Percentiles rank a stretch among this genome's conserved stretches.
phyloP scores from a whole-genome alignment of 2,797 vertebrate species.

The Parauchenoglanis punctatus region DNA sequence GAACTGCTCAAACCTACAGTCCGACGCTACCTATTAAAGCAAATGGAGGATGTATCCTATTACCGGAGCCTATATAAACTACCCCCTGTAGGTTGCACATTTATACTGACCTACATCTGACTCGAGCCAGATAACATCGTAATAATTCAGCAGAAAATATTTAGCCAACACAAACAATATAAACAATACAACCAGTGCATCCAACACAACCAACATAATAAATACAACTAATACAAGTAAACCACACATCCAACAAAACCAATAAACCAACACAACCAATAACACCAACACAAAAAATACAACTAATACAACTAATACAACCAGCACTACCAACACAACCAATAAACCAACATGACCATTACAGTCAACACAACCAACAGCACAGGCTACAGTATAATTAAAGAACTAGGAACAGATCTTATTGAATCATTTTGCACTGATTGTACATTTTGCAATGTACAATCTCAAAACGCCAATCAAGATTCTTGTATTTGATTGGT shows the following conservation, averaged over 20 bases:
- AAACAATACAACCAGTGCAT: too few species aligned
- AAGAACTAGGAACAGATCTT: neutral
- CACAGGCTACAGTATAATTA: neutral
- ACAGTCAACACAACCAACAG: too few species aligned
- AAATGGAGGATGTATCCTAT: neutral
- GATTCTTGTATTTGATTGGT: neutral
- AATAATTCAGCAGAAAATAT: neutral
- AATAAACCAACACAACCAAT: too few species aligned
- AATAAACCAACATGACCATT: too few species aligned
- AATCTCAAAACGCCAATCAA: neutral
- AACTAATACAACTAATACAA: too few species aligned
- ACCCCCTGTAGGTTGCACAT: neutral
- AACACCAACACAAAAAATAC: too few species aligned
- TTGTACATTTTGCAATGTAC: too few species aligned
- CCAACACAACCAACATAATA: too few species aligned
- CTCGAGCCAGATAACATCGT: neutral
- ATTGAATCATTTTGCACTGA: neutral
- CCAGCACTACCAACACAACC: too few species aligned
- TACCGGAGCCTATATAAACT: neutral
- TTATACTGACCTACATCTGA: constrained; percentile 2
- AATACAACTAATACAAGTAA: too few species aligned
- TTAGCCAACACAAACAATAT: neutral
- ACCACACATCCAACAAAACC: too few species aligned
- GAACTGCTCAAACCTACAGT: neutral
- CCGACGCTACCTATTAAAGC: neutral